A percentile compares a stretch with the other conserved stretches of the same genome.
phyloP scores from a whole-genome alignment of 2,797 vertebrate species.

The Labeo calbasu region DNA sequence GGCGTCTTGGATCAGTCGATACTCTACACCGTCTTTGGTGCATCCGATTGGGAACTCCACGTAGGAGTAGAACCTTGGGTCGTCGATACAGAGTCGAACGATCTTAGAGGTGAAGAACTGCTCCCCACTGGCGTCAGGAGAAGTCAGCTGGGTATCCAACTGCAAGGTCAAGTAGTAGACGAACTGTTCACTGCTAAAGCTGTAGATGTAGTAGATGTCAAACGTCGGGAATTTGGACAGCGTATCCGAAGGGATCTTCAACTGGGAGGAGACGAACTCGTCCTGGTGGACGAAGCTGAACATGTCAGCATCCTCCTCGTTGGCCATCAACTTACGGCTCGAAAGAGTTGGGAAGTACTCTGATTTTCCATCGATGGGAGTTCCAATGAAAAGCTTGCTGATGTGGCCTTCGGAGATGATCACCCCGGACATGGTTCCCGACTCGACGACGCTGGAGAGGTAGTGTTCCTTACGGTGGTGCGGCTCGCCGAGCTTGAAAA shows the following conservation, averaged over 20 bases:
- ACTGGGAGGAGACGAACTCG: constrained; percentile 97
- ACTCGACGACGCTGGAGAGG: constrained; percentile 94
- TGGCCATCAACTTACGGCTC: constrained; percentile 95
- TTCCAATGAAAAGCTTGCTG: constrained; percentile 96
- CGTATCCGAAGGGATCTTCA: constrained; percentile 98
- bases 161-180: constrained; percentile 98
- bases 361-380: constrained; percentile 95
- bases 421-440: constrained; percentile 96
- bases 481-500: constrained; percentile 96
- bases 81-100: constrained; percentile 93
- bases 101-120: constrained; percentile 99
- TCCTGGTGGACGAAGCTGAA: constrained; percentile 99
- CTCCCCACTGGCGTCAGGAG: constrained; percentile 92
- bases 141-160: constrained; percentile 95
- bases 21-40: constrained; percentile 93
- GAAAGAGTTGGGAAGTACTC: constrained; percentile 98
- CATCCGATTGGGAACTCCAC: constrained; percentile 98
- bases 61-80: constrained; percentile 98
- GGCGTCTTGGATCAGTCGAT: constrained; percentile 95
- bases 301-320: constrained; percentile 97
- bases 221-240: constrained; percentile 97
- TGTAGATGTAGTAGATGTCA: constrained; percentile 98
- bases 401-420: constrained; percentile 86
- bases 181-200: constrained; percentile 98
- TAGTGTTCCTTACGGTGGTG: constrained; percentile 99